A percentile compares a stretch with the other conserved stretches of the same genome.
Conservation (phyloP, 2,113 vertebrate species). For the Eclectus roratus region DNA sequence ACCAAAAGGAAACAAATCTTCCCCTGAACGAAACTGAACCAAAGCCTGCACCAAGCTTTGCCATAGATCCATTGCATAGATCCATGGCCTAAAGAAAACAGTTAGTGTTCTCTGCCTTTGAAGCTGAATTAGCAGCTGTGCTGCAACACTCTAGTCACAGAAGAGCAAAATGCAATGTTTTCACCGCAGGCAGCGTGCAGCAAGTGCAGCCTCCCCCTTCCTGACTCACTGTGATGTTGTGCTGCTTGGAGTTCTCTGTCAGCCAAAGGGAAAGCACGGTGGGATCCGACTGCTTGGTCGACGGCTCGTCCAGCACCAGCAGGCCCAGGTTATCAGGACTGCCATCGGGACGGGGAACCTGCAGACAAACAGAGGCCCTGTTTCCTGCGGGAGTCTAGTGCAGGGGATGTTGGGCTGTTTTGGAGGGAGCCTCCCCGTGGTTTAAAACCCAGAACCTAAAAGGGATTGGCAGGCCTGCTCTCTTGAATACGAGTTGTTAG, state of each 20-base stretch:
- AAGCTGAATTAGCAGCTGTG: neutral
- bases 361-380: neutral
- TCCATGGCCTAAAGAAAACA: neutral
- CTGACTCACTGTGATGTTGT: conserved; percentile 79
- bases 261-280: conserved; percentile 93
- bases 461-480: fast-evolving
- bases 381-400: fast-evolving
- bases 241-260: conserved; percentile 91
- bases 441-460: neutral
- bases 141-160: neutral
- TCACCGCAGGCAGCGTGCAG: neutral
- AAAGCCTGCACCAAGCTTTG: neutral
- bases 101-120: neutral
- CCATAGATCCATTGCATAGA: neutral
- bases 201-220: neutral
- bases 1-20: neutral
- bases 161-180: neutral
- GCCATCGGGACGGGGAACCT: conserved; percentile 89
- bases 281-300: conserved; percentile 91
- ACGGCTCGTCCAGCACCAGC: conserved; percentile 91
- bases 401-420: fast-evolving
- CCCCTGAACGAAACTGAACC: neutral
- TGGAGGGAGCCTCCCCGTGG: fast-evolving
- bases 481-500: fast-evolving
- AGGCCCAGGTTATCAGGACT: conserved; percentile 87